A percentile compares a stretch with the other conserved stretches of the same genome.
These are phyloP conservation scores for Pogonomyrmex californicus DNA, from an alignment of 1,140 invertebrate species.

Conservation along the genomic window DNA sequence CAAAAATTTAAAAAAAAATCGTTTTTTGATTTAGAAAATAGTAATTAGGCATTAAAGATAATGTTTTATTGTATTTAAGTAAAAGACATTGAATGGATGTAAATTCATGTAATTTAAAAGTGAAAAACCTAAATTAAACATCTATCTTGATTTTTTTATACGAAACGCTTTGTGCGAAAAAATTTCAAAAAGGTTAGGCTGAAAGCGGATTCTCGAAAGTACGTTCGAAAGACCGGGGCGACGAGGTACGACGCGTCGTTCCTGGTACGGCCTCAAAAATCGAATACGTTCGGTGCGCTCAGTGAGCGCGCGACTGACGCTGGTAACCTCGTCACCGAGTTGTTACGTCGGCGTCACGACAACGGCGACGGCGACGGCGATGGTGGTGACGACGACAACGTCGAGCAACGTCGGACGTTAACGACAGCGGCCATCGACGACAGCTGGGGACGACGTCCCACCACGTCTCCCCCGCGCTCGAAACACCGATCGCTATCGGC, in stretches of 20 bases:
- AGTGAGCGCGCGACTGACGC: conserved; percentile 9
- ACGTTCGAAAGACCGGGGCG: background rate
- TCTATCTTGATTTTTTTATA: too few species aligned
- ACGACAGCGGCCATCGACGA: background rate
- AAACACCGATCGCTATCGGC: background rate
- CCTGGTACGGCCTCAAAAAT: conserved; percentile 29
- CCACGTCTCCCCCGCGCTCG: background rate
- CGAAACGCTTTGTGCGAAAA: too few species aligned
- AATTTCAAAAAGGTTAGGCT: too few species aligned
- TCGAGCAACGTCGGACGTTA: background rate
- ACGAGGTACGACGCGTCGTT: background rate
- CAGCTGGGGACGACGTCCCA: background rate
- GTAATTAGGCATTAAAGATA: too few species aligned
- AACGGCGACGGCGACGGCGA: background rate
- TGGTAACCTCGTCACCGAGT: conserved; percentile 16
- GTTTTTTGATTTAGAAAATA: too few species aligned
- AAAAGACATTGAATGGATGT: too few species aligned
- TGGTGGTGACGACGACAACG: background rate
- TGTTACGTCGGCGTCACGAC: background rate
- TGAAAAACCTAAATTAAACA: too few species aligned
- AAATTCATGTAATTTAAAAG: too few species aligned
- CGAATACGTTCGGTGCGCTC: conserved; percentile 33
- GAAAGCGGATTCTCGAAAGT: too few species aligned
- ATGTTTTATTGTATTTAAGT: too few species aligned
- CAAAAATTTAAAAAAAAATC: too few species aligned